phyloP scores from a whole-genome alignment of 2,888 invertebrate genomes.

The Leptogaster cylindrica region DNA sequence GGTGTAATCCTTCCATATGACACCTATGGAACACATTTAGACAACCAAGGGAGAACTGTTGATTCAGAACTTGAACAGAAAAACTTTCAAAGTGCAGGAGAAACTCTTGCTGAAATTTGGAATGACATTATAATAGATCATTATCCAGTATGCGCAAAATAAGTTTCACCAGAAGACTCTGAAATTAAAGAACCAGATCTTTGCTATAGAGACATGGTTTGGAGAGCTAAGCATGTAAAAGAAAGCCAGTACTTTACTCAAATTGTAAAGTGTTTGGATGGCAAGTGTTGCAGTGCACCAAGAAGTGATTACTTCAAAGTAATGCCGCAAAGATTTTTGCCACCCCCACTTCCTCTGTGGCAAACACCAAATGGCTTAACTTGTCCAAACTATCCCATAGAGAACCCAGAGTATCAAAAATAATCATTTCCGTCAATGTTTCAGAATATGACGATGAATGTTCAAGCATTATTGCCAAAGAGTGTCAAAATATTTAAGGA shows the following conservation, averaged over 20 bases:
- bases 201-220: conserved; percentile 31
- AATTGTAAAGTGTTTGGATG: conserved; percentile 27
- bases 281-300: conserved; percentile 16
- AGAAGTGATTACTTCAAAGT: conserved; percentile 25
- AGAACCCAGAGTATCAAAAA: neutral
- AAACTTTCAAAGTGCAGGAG: conserved; percentile 51
- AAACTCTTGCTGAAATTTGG: conserved; percentile 55
- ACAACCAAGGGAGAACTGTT: conserved; percentile 51
- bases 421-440: neutral
- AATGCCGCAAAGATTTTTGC: conserved; percentile 41
- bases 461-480: no score
- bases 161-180: conserved; percentile 4
- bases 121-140: neutral
- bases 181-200: conserved; percentile 8
- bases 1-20: conserved; percentile 53
- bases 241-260: conserved; percentile 18
- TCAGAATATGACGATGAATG: neutral
- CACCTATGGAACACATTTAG: conserved; percentile 53
- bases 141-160: conserved; percentile 6
- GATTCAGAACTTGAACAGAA: conserved; percentile 54
- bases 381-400: neutral
- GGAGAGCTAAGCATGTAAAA: conserved; percentile 19
- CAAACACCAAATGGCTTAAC: conserved; percentile 39
- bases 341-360: conserved; percentile 32
- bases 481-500: no score